Base-by-base conservation (phyloP, 2,888 invertebrate genomes). In the Xanthostigma xanthostigma region DNA sequence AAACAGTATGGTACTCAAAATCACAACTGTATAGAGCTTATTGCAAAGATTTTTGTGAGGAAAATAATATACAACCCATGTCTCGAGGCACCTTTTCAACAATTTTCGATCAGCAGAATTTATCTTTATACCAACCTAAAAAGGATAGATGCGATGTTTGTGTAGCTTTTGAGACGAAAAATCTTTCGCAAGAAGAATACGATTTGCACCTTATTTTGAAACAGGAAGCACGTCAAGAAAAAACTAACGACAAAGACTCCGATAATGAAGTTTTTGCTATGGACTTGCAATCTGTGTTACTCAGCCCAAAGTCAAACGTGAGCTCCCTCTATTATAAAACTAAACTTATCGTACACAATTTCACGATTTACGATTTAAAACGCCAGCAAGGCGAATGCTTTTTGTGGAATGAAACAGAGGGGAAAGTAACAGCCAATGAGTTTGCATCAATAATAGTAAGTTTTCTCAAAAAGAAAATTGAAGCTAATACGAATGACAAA, bases 301-400 rank as follows among this genome's bases (percentile, higher is more conserved):
- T 50, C 10, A 48, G 50, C 40, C 49, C 50, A 8, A 51, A 53
- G 44, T 53, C 48, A 11, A 50, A 50, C 33, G 52, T 51, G 2
- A 46, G 44, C 11, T 44, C 49, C 4, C 33, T 53, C 8, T 53
- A 53, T 36, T 51, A 51, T 42, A 38, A 41, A 47, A 56, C 55
- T 6, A 60, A 59, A 50, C 49, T 60, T 11, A 53, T 52, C 12
- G 54, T 56, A 10, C 59, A 60, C 45, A 59, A 60, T 50, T 60
- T 58, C 47, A 59, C 57, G 3, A 43, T 59, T 8, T 59, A 50
- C 36, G 47, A 60, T 51, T 36, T 58, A 14, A 45, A 42, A 34
- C 55, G 46, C 40, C 46, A 52, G 8, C 48, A 57, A 17, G 55
- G 45, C 8, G 52, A 38, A 12, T 58, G 59, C 44, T 60, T 54